Conservation (phyloP, 2,888 invertebrate species). For the Apodemia hepburni region DNA sequence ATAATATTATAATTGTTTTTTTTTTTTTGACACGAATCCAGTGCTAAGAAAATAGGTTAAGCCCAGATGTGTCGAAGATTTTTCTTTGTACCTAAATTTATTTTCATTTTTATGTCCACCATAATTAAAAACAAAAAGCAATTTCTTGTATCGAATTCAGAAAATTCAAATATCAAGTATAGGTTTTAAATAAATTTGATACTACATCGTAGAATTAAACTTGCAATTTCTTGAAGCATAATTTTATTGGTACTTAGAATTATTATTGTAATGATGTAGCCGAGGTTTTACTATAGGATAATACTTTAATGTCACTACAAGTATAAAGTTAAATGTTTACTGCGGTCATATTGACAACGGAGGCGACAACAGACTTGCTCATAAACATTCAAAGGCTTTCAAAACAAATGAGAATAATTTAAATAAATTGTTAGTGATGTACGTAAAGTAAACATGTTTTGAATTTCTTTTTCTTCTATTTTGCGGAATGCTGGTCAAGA, state of each 20-base stretch:
- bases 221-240: background rate
- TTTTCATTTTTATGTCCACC: no score
- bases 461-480: background rate
- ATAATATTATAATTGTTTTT: no score
- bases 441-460: slow-evolving; percentile 16
- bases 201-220: background rate
- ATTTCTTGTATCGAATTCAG: background rate
- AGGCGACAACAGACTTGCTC: slow-evolving; percentile 52
- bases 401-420: slow-evolving; percentile 38
- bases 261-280: slow-evolving; percentile 30
- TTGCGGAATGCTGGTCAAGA: no score
- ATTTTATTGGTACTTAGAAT: background rate
- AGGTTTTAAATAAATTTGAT: background rate
- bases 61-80: no score
- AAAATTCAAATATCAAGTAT: background rate
- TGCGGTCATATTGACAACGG: slow-evolving; percentile 36
- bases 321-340: slow-evolving; percentile 49
- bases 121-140: no score
- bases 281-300: slow-evolving; percentile 39
- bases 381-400: slow-evolving; percentile 42
- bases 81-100: no score
- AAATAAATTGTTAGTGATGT: slow-evolving; percentile 13
- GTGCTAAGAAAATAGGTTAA: no score
- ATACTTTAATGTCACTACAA: slow-evolving; percentile 31
- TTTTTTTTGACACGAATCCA: no score